Evolutionary conservation across 2,888 invertebrate species (phyloP), one percentile per base, ranked within the genome.

Genomic region (Chrysolina haemoptera): DNA sequence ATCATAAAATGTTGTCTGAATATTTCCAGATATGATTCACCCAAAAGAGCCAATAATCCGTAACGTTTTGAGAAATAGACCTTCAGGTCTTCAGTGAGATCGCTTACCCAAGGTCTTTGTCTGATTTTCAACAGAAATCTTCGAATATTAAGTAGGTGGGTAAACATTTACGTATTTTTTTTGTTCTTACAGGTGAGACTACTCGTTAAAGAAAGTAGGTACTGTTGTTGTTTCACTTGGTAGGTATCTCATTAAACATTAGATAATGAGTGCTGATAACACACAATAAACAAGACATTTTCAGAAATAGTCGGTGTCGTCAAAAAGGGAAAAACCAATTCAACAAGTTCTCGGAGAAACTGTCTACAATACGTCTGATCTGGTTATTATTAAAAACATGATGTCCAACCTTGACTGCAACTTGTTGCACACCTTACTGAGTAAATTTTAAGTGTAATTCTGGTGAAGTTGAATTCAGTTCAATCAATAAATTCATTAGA

Each of bases 351-450:
- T 59, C n/a, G 59, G 27, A 35, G 14, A 27, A 59, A 18, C 53
- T 53, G 12, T 35, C 35, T 35, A 35, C 35, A 27, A 27, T 12
- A 27, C 35, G 27, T n/a, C 27, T 59, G 59, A 59, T 22, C n/a
- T n/a, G 27, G n/a, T 59, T 59, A 59, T 59, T n/a, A 59, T 22
- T 59, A 11, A 59, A 59, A 59, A 59, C 59, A 59, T 35, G 65
- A 53, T 59, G 65, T 62, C 67, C 73, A 78, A 67, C 79, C 81
- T 81, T 80, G 81, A 76, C 62, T 70, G 72, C 77, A 77, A 78
- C 78, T 79, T 77, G 80, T 80, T 81, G 82, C 82, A 79, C 77
- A 80, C 71, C 77, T 73, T 75, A 67, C 72, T 65, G 8, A 46
- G 65, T 65, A 65, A 46, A 22, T 65, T 20, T 22, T 73, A 10